Conservation (phyloP, 2,113 vertebrate genomes). For the Dromaius novaehollandiae region DNA sequence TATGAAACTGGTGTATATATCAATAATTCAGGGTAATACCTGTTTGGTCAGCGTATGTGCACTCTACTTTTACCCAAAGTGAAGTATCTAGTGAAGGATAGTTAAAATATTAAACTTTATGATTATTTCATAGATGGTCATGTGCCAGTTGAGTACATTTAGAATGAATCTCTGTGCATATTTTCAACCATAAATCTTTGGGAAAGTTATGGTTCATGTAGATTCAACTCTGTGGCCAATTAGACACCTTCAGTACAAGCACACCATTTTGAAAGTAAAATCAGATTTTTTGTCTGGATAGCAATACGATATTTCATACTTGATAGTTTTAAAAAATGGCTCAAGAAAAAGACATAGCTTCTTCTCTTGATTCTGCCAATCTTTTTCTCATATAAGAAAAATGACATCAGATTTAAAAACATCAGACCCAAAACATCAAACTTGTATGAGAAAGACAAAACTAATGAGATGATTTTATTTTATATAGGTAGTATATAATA, state of each 20-base stretch:
- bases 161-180: background rate
- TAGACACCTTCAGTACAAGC: background rate
- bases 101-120: background rate
- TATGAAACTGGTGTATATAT: background rate
- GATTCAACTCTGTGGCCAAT: background rate
- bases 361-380: background rate
- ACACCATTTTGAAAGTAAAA: background rate
- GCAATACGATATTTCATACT: background rate
- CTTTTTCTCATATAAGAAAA: background rate
- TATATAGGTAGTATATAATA: background rate
- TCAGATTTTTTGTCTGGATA: background rate
- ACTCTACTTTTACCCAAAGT: background rate
- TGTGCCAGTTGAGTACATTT: background rate
- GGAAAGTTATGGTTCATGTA: background rate
- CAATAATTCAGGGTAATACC: background rate
- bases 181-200: background rate
- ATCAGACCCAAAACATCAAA: background rate
- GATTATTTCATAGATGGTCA: background rate
- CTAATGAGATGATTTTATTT: constrained; percentile 24
- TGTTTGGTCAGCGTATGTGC: background rate
- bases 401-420: background rate
- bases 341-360: background rate
- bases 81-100: background rate
- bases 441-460: background rate
- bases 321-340: background rate